phyloP scores from a whole-genome alignment of 2,888 invertebrate species.

The Seladonia tumulorum region DNA sequence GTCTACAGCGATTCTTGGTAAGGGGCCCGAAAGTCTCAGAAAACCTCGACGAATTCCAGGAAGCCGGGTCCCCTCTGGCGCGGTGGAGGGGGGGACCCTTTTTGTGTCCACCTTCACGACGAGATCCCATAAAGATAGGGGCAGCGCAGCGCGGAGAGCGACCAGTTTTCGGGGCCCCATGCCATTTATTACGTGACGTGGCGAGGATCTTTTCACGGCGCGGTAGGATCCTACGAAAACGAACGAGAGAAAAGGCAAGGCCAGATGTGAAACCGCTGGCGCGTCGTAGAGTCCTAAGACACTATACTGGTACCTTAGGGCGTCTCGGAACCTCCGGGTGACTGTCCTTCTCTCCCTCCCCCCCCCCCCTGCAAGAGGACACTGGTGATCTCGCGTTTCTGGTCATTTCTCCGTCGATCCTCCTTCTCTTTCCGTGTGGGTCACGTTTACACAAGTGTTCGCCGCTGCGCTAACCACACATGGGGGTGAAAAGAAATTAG shows the following conservation, averaged over 20 bases:
- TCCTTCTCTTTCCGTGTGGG: slow-evolving; percentile 31
- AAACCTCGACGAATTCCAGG: slow-evolving; percentile 80
- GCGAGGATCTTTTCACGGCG: slow-evolving; percentile 74
- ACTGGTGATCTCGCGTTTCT: slow-evolving; percentile 53
- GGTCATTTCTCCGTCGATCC: slow-evolving; percentile 50
- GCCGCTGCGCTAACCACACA: neutral
- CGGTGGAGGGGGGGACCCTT: slow-evolving; percentile 37
- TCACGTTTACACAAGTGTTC: slow-evolving; percentile 72
- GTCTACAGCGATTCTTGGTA: slow-evolving; percentile 73
- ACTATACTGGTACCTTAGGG: slow-evolving; percentile 55
- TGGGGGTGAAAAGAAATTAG: slow-evolving; percentile 14
- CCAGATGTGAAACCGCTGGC: slow-evolving; percentile 68
- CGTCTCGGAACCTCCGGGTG: slow-evolving; percentile 32
- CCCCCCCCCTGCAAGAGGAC: slow-evolving; percentile 35
- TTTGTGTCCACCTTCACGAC: slow-evolving; percentile 68
- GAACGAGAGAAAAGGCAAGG: slow-evolving; percentile 44
- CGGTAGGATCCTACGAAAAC: slow-evolving; percentile 56
- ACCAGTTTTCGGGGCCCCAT: slow-evolving; percentile 79
- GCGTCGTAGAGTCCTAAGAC: slow-evolving; percentile 29
- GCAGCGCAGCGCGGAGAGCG: slow-evolving; percentile 52
- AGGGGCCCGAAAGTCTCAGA: slow-evolving; percentile 80
- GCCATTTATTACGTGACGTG: slow-evolving; percentile 76
- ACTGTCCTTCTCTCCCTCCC: slow-evolving; percentile 27
- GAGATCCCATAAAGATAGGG: slow-evolving; percentile 80
- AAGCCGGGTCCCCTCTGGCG: slow-evolving; percentile 69